A percentile compares a stretch with the other conserved stretches of the same genome.
These are phyloP conservation scores for Octodonta nipae DNA, from an alignment of 2,888 invertebrate species.

Conservation along the genomic window DNA sequence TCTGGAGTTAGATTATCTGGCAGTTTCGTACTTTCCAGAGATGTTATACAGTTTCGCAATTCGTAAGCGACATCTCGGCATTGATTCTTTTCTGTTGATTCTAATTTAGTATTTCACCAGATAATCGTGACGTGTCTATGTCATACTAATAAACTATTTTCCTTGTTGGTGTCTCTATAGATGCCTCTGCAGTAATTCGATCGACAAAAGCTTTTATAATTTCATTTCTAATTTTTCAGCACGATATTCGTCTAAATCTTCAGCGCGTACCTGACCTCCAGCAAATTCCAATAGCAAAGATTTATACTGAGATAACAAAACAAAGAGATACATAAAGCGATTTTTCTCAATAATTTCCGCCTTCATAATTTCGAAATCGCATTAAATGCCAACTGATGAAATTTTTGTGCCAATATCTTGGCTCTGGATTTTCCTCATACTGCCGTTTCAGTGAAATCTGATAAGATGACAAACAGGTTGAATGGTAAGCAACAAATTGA, in stretches of 20 bases:
- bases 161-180: constrained; percentile 4
- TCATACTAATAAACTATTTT: constrained; percentile 5
- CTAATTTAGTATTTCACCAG: constrained; percentile 3
- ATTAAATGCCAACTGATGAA: constrained; percentile 6
- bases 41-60: constrained; percentile 5
- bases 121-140: constrained; percentile 4
- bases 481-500: constrained; percentile 5
- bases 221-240: no score
- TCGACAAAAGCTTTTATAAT: constrained; percentile 5
- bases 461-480: constrained; percentile 5
- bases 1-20: constrained; percentile 2
- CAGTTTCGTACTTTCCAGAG: constrained; percentile 3
- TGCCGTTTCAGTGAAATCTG: constrained; percentile 5
- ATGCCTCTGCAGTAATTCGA: constrained; percentile 4
- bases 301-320: constrained; percentile 6
- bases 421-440: constrained; percentile 4
- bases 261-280: no score
- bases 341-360: constrained; percentile 5
- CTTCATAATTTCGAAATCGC: constrained; percentile 4
- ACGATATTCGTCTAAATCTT: no score
- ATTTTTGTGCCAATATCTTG: constrained; percentile 7
- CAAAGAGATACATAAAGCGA: constrained; percentile 5
- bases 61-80: constrained; percentile 5
- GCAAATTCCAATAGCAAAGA: constrained; percentile 1
- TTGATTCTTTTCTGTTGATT: constrained; percentile 6